phyloP scores from a whole-genome alignment of 2,113 vertebrate species.

The Cebidichthys violaceus region DNA sequence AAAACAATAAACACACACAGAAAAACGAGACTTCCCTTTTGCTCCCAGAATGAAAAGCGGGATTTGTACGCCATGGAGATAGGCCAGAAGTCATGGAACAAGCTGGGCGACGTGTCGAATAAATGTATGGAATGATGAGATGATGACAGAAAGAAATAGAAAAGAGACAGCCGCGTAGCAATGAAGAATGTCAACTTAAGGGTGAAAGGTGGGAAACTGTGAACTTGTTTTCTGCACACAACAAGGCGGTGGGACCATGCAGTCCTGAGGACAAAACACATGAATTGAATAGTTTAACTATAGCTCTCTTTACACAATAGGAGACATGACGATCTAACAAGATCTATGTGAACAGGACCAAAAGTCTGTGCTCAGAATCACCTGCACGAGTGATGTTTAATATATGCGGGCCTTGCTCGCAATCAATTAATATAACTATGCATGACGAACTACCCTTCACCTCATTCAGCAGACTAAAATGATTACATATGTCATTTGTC shows the following conservation, averaged over 20 bases:
- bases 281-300: conserved; percentile 44
- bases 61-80: conserved; percentile 93
- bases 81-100: conserved; percentile 81
- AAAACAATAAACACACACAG: conserved; percentile 2
- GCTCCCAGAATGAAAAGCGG: conserved; percentile 97
- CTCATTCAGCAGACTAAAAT: neutral
- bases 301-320: neutral
- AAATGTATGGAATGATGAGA: conserved; percentile 49
- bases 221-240: conserved; percentile 59
- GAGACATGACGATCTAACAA: neutral
- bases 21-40: conserved; percentile 93
- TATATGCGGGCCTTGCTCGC: neutral
- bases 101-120: conserved; percentile 61
- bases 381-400: no score
- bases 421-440: neutral
- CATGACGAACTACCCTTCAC: conserved; percentile 4
- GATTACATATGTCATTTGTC: neutral
- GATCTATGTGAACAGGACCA: neutral
- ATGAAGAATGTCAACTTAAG: conserved; percentile 53
- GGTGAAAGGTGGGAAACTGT: conserved; percentile 18
- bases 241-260: conserved; percentile 57
- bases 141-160: neutral
- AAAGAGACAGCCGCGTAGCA: conserved; percentile 16
- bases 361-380: neutral
- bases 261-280: conserved; percentile 65